Evolutionary conservation across 2,888 invertebrate species (phyloP), one percentile per base, ranked within the genome.

Genomic region (Sinodicranocentrus sp.): DNA sequence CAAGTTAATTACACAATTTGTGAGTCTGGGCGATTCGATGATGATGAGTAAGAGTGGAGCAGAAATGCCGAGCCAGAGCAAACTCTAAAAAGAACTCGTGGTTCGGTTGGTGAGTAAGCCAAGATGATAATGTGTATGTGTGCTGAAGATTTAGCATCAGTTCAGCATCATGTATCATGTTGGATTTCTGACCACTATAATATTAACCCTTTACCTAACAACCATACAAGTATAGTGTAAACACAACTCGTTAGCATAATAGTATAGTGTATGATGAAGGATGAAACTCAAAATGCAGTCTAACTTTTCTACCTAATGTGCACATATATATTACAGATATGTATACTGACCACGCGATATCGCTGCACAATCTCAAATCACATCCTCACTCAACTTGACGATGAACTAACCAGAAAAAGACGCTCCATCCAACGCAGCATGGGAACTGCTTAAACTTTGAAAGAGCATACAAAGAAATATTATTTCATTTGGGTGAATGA

Each of bases 1-100:
- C 72, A 63, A 72, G 72, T 72, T 80, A 80, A 80, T 80, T 80
- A 80, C 80, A 80, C 79, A 80, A 80, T 80, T 80, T 80, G 72
- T 21, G 43, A 54, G 72, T 52, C 19, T 80, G n/a, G n/a, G n/a
- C n/a, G n/a, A n/a, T n/a, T n/a, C n/a, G 71, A 57, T 71, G 59
- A 59, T 39, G 72, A 59, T 43, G 59, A 59, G 72, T 59, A 59
- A 44, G 28, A 72, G 39, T 13, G 33, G 71, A 33, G 79, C 26
- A 63, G n/a, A 67, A 44, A 77, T 67, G 67, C 44, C 44, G 63
- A 44, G 3, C 15, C n/a, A n/a, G n/a, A n/a, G n/a, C n/a, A n/a
- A n/a, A n/a, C n/a, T n/a, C n/a, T n/a, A n/a, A n/a, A n/a, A n/a
- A n/a, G n/a, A n/a, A n/a, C n/a, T n/a, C n/a, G n/a, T n/a, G n/a